A percentile compares a stretch with the other conserved stretches of the same genome.
phyloP scores from a whole-genome alignment of 2,113 vertebrate species.

The Riparia riparia region DNA sequence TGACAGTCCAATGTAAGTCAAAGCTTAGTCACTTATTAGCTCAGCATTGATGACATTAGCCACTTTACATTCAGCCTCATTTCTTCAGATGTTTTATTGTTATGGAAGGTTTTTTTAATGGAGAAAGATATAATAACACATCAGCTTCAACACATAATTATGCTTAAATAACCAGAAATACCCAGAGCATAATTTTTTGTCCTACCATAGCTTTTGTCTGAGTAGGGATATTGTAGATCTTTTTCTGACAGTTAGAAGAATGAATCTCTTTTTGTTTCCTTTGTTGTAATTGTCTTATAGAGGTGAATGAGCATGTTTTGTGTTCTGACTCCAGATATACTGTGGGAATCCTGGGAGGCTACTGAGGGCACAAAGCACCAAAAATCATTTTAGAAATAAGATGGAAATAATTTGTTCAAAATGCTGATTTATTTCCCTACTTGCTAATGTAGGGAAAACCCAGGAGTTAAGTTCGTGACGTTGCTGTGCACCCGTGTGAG shows the following conservation, averaged over 20 bases:
- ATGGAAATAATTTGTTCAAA: fast-evolving
- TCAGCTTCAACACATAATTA: background rate
- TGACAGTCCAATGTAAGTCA: background rate
- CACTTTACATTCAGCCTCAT: background rate
- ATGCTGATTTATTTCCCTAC: background rate
- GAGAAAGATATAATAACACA: background rate
- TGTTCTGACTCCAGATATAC: background rate
- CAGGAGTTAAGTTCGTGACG: background rate
- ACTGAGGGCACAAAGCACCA: background rate
- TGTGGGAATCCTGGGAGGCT: background rate
- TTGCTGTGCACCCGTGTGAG: background rate
- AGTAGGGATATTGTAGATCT: background rate
- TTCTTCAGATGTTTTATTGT: background rate
- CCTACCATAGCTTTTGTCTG: background rate
- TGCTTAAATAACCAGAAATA: background rate
- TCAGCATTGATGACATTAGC: background rate
- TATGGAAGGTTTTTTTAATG: background rate
- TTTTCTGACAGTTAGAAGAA: background rate
- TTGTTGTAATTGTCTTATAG: background rate
- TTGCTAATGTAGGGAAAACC: background rate
- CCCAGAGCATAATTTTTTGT: background rate
- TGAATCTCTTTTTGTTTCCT: background rate
- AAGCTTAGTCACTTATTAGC: background rate
- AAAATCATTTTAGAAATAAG: background rate
- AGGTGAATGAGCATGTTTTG: background rate